Base-by-base conservation (phyloP, 2,797 vertebrate genomes). In the Streptopelia turtur region DNA sequence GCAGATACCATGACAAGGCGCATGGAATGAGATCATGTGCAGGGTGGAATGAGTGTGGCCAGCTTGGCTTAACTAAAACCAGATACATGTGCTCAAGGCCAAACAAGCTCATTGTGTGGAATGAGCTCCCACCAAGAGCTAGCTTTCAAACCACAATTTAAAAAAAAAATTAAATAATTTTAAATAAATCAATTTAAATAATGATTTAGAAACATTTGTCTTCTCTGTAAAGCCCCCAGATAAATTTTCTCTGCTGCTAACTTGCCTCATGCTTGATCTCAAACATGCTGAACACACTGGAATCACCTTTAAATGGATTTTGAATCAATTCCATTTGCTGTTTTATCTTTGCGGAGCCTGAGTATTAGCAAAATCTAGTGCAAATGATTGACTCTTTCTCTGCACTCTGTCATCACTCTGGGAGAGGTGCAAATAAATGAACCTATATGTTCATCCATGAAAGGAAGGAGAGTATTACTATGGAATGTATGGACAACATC, bases 11-110 rank as follows among this genome's bases (percentile, higher is more conserved):
- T 71, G 93, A 93, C 90, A 92, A 76, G 89, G 59, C 93, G 61
- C 81, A 55, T 22, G 60, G 88, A 96, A 89, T 94, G 94, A 97
- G 95, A 95, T 94, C 95, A 95, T 83, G 83, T 83, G 63, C 91
- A 80, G 93, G 78, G 71, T 50, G 77, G 91, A 95, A 95, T 80
- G 83, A 95, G 88, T 80, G 86, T 95, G 94, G 96, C 90, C 93
- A 95, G 86, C 78, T 69, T 93, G 94, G 86, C 64, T 94, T 96
- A 96, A 97, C 78, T 95, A 72, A 92, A 95, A 95, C 78, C 95
- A 93, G 93, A 96, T 16, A 74, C 47, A 13, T 68, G 50, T 21
- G 60, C 53, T 90, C 80, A 84, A 87, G 70, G 85, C 96, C 96
- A 96, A 93, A 87, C 83, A 82, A 2, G 10, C 68, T 95, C 49